Evolutionary conservation across 2,113 vertebrate genomes (phyloP).

Genomic region (Gallinago undulata): DNA sequence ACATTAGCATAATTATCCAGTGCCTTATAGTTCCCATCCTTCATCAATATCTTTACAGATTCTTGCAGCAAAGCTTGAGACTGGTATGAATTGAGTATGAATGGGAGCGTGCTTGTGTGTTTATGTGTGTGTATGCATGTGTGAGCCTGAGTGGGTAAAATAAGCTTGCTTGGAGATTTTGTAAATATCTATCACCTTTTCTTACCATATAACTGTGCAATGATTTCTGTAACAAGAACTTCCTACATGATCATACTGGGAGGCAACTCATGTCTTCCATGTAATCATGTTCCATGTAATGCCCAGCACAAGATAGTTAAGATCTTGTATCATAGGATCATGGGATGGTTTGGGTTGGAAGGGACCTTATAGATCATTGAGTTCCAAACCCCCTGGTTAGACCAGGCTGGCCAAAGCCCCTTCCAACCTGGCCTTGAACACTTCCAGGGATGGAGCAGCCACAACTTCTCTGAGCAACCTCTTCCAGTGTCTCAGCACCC

Average conservation of each 20-base stretch:
- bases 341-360: background rate
- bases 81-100: background rate
- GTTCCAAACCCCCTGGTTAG: background rate
- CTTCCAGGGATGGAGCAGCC: background rate
- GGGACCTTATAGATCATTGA: background rate
- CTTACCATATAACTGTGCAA: background rate
- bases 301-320: background rate
- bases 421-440: background rate
- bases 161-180: background rate
- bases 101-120: background rate
- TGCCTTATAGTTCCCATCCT: background rate
- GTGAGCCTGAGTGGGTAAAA: background rate
- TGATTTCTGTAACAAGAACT: background rate
- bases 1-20: background rate
- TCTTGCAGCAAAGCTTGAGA: background rate
- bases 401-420: background rate
- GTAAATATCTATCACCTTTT: background rate
- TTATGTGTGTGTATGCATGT: accelerated
- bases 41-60: background rate
- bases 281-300: background rate
- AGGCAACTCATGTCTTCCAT: background rate
- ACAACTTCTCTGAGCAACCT: background rate
- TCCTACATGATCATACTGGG: background rate
- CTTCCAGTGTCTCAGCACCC: background rate
- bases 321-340: background rate